Percentiles rank a stretch among this genome's conserved stretches.
Conservation (phyloP, 2,888 invertebrate species). For the Ophion costatus region DNA sequence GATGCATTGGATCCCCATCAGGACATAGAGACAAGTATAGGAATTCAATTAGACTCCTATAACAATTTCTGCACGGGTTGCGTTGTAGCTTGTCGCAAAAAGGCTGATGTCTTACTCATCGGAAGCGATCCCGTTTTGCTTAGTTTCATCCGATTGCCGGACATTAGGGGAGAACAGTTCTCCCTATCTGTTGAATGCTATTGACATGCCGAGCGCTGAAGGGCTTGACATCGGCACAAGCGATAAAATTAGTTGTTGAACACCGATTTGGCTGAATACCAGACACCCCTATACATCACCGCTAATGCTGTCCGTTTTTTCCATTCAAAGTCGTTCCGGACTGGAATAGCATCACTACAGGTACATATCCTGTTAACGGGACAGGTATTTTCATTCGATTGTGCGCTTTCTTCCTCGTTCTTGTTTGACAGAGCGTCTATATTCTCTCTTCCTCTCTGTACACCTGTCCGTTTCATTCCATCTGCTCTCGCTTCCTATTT, state of each 20-base stretch:
- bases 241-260: constrained; percentile 64
- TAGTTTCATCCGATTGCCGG: constrained; percentile 34
- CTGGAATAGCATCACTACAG: constrained; percentile 25
- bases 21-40: no score
- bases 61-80: no score
- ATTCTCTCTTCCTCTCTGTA: background rate
- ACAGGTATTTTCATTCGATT: constrained; percentile 73
- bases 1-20: no score
- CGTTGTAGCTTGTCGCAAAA: no score
- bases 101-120: background rate
- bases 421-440: constrained; percentile 37
- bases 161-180: background rate
- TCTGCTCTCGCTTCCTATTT: constrained; percentile 40
- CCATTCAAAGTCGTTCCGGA: constrained; percentile 16
- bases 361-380: constrained; percentile 33
- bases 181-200: constrained; percentile 12
- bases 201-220: background rate
- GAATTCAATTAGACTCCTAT: no score
- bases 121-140: constrained; percentile 26
- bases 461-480: constrained; percentile 44
- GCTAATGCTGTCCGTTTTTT: constrained; percentile 13
- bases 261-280: constrained; percentile 54
- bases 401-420: constrained; percentile 56
- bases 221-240: constrained; percentile 52
- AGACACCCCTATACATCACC: constrained; percentile 36